Percentiles rank a stretch among this genome's conserved stretches.
Conservation (phyloP, 2,888 invertebrate species). For the Yponomeuta cagnagella region DNA sequence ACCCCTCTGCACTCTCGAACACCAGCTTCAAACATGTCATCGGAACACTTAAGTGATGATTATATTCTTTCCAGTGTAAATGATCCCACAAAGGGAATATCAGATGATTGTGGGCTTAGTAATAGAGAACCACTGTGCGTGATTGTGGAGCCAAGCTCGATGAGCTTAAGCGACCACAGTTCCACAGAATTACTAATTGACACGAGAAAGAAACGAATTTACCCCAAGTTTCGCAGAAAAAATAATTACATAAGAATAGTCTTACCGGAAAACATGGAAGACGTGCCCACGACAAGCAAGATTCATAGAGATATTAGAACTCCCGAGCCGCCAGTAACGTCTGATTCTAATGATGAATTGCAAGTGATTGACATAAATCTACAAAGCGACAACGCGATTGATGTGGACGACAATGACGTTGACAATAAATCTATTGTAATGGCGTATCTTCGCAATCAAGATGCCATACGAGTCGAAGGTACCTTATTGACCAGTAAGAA, state of each 20-base stretch:
- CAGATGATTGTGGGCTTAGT: not conserved
- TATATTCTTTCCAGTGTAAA: constrained; percentile 4
- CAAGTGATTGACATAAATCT: constrained; percentile 44
- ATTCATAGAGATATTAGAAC: not conserved
- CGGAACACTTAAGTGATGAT: not conserved
- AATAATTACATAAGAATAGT: constrained; percentile 26
- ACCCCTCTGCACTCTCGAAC: not conserved
- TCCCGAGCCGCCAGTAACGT: not conserved
- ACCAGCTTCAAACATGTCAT: not conserved
- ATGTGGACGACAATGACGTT: constrained; percentile 24
- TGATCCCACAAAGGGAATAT: not conserved
- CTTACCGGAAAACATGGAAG: constrained; percentile 29
- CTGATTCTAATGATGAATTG: constrained; percentile 35
- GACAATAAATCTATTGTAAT: constrained; percentile 44
- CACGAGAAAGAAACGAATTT: constrained; percentile 22
- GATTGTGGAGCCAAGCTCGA: constrained; percentile 36
- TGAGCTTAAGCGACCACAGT: constrained; percentile 33
- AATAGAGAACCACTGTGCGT: constrained; percentile 33
- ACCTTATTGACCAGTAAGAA: constrained; percentile 35
- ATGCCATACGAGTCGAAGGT: constrained; percentile 31
- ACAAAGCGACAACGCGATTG: constrained; percentile 41
- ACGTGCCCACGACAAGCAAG: constrained; percentile 42
- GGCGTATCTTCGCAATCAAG: constrained; percentile 43
- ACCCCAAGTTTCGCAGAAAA: constrained; percentile 21
- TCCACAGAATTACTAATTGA: constrained; percentile 37